Base-by-base conservation (phyloP, 2,113 vertebrate genomes). In the Vidua macroura region DNA sequence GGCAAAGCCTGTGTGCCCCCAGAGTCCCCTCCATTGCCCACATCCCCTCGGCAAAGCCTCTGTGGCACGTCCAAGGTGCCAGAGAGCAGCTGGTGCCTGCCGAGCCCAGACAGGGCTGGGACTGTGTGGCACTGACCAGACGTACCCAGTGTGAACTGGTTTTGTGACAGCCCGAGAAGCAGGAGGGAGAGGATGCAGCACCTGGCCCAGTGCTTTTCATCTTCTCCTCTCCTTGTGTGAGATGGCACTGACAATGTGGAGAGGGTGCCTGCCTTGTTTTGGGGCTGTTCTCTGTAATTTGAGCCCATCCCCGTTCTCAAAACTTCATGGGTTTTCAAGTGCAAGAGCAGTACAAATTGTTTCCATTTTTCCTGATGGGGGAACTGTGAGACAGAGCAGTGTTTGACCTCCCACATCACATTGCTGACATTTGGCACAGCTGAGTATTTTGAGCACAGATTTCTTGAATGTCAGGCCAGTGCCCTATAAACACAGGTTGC, bases 401-500 rank as follows among this genome's bases (percentile, higher is more conserved):
- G 91, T 94, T 92, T 86, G 87, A 93, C 84, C 87, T 96, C 93
- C 93, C 94, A 91, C 93, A 19, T 95, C 67, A 53, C 95, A 94
- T 83, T 87, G 93, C 93, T 95, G 86, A 25, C 94, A 91, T 92
- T 91, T 91, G 91, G 93, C 91, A 79, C 53, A 83, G 89, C 63
- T 31, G 86, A 91, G 87, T 58, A 30, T 90, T 95, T 87, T 64
- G 84, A 93, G 84, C 9, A 7, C 24, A 49, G 92, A 95, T 95
- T 89, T 86, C 91, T 92, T 92, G 83, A 94, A 93, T 93, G 95
- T 90, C 96, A 91, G 86, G 88, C 91, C 69, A 33, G 49, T 95
- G 95, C 89, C 94, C 87, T 93, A 51, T 93, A 95, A 95, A 94
- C 91, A 93, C 91, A 92, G 91, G 93, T 93, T 93, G 91, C 81